Evolutionary conservation across 2,888 invertebrate genomes (phyloP).

Genomic region (Brenthis daphne): DNA sequence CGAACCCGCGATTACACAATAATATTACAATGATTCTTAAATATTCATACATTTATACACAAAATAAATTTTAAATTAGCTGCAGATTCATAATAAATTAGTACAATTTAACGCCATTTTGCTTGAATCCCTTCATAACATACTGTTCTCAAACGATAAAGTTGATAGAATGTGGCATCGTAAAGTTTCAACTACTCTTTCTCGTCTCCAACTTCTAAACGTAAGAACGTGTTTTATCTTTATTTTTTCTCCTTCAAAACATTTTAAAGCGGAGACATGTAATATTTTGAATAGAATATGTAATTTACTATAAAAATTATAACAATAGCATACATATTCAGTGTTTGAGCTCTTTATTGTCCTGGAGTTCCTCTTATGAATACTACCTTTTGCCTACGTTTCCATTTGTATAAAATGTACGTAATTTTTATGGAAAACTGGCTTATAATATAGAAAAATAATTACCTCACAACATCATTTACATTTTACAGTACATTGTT

Average conservation of each 20-base stretch:
- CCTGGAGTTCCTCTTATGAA: neutral
- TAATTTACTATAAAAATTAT: neutral
- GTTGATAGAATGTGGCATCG: constrained; percentile 17
- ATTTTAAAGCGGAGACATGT: neutral
- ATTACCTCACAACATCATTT: too few species aligned
- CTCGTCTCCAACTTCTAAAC: constrained; percentile 15
- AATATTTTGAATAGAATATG: neutral
- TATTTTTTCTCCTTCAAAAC: constrained; percentile 1
- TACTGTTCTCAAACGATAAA: neutral
- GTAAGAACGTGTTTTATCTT: constrained; percentile 10
- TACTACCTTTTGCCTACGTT: neutral
- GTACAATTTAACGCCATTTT: constrained; percentile 5
- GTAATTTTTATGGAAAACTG: too few species aligned
- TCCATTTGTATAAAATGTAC: neutral
- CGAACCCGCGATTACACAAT: too few species aligned
- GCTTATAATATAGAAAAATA: too few species aligned
- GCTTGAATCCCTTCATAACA: constrained; percentile 8
- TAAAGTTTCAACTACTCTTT: constrained; percentile 20
- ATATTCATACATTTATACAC: neutral
- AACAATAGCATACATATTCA: constrained; percentile 14
- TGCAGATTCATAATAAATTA: neutral
- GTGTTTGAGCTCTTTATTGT: neutral
- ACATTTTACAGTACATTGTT: too few species aligned
- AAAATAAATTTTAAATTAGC: neutral
- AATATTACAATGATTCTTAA: too few species aligned